Conservation (phyloP, 2,888 invertebrate genomes). For the Caprella mutica region DNA sequence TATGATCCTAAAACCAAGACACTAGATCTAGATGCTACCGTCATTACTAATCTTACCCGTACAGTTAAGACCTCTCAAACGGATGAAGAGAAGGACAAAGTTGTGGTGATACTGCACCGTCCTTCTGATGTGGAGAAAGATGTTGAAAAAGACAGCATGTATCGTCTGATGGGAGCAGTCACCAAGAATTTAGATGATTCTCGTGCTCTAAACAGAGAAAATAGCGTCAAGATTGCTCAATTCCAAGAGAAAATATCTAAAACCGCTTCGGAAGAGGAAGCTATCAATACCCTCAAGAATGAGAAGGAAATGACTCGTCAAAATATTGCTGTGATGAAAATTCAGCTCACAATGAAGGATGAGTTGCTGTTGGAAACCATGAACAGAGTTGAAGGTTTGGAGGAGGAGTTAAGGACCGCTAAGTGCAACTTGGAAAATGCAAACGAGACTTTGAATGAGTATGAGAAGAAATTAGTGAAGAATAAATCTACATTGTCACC, state of each 20-base stretch:
- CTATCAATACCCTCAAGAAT: not conserved
- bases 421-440: too few relatives aligned
- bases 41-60: not conserved
- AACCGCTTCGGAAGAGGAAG: too few relatives aligned
- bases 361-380: too few relatives aligned
- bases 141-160: not conserved
- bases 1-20: slow-evolving; percentile 3
- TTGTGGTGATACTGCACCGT: not conserved
- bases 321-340: not conserved
- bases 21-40: not conserved
- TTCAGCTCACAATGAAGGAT: not conserved
- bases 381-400: too few relatives aligned
- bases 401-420: too few relatives aligned
- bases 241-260: too few relatives aligned
- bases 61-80: slow-evolving; percentile 3
- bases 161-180: not conserved
- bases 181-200: not conserved
- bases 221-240: too few relatives aligned
- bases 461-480: too few relatives aligned
- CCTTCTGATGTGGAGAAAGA: not conserved
- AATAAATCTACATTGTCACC: too few relatives aligned
- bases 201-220: too few relatives aligned
- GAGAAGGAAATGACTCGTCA: slow-evolving; percentile 5
- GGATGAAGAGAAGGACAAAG: slow-evolving; percentile 1
- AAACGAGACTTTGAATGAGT: too few relatives aligned